Percentiles rank a stretch among this genome's conserved stretches.
These are phyloP conservation scores for Drosophila atroscutellata DNA, from an alignment of 2,888 invertebrate genomes.

Conservation along the genomic window DNA sequence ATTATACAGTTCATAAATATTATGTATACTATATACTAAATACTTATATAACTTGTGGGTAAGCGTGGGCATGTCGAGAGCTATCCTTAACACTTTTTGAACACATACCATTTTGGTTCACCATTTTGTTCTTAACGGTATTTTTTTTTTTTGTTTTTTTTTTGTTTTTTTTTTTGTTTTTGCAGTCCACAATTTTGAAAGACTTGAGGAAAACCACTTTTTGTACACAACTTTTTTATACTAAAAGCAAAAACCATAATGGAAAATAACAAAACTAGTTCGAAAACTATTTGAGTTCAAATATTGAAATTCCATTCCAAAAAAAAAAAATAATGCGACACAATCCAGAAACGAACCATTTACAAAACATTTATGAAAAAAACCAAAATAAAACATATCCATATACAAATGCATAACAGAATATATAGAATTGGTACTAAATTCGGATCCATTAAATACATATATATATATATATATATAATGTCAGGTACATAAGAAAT, in stretches of 20 bases:
- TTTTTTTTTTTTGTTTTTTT: not conserved
- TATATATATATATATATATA: constrained; percentile 8
- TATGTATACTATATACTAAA: constrained; percentile 18
- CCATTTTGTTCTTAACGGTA: not conserved
- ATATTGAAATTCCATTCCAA: constrained; percentile 46
- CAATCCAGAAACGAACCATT: constrained; percentile 32
- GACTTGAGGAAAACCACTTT: constrained; percentile 24
- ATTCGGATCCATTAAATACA: constrained; percentile 9
- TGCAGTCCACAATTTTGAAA: constrained; percentile 9
- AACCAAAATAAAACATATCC: constrained; percentile 48
- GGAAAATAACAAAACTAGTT: not conserved
- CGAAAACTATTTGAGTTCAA: constrained; percentile 22
- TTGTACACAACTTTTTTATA: constrained; percentile 35
- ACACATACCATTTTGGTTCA: constrained; percentile 2
- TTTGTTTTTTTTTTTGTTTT: not conserved
- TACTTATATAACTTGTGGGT: constrained; percentile 15
- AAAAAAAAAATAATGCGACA: constrained; percentile 20
- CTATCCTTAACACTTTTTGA: constrained; percentile 20
- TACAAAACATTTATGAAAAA: constrained; percentile 19
- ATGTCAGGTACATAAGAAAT: constrained; percentile 13
- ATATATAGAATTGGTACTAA: constrained; percentile 22
- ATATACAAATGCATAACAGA: constrained; percentile 24
- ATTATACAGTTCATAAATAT: constrained; percentile 12
- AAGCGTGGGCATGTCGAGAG: constrained; percentile 34
- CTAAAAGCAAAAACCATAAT: not conserved